Percentiles rank a stretch among this genome's conserved stretches.
Conservation (phyloP, 2,113 vertebrate species). For the Mormyrus iriodes region DNA sequence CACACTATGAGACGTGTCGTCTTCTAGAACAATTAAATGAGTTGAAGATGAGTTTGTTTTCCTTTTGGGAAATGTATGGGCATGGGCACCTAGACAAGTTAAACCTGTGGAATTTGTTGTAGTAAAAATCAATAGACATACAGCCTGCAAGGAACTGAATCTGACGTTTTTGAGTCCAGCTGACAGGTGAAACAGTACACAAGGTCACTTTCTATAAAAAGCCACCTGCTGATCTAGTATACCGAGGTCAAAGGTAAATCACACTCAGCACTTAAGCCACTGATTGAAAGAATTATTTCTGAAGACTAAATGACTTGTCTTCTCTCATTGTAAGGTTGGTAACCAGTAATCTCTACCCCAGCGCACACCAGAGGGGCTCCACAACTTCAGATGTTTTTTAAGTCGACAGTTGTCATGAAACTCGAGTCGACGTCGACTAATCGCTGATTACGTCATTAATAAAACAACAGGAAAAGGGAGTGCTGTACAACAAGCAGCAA, state of each 20-base stretch:
- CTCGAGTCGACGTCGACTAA: neutral
- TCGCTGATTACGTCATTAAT: neutral
- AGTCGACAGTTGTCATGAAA: neutral
- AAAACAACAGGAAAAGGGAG: neutral
- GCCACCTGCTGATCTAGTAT: neutral
- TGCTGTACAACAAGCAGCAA: neutral
- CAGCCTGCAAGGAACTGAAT: neutral
- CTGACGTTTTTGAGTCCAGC: neutral
- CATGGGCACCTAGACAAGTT: neutral
- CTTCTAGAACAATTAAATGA: neutral
- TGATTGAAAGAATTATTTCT: neutral
- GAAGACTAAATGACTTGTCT: neutral
- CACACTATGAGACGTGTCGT: neutral
- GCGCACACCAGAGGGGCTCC: neutral
- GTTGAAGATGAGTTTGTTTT: neutral
- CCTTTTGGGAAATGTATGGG: neutral
- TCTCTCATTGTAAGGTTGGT: neutral
- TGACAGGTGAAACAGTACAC: neutral
- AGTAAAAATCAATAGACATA: neutral
- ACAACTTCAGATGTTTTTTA: neutral
- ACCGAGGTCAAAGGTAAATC: neutral
- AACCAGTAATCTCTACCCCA: neutral
- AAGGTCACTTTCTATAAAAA: neutral
- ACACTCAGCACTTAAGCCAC: neutral
- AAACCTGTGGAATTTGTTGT: neutral